Evolutionary conservation across 2,113 vertebrate genomes (phyloP).

Genomic region (Xenopus tropicalis): DNA sequence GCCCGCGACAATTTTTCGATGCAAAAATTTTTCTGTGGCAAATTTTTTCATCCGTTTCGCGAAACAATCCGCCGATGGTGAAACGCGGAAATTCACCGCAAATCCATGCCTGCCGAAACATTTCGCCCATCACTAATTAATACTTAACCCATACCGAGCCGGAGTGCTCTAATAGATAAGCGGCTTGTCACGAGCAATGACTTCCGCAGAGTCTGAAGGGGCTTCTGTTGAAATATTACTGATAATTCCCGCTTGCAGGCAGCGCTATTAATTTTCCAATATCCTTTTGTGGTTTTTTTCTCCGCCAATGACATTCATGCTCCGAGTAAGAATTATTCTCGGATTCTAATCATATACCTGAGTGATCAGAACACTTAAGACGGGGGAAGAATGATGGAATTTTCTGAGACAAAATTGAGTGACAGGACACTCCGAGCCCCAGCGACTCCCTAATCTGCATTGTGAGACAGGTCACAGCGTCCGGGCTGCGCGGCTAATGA

Average conservation of each 20-base stretch:
- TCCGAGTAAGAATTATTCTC: conserved; percentile 39
- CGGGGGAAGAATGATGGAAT: conserved; percentile 36
- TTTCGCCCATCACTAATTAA: too few relatives aligned
- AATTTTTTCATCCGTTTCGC: too few relatives aligned
- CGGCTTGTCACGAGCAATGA: too few relatives aligned
- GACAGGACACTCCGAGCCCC: conserved; percentile 38
- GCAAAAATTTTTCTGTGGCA: too few relatives aligned
- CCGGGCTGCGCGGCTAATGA: conserved; percentile 30
- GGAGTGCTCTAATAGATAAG: background rate
- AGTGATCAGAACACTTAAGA: conserved; percentile 40
- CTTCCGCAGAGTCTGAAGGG: too few relatives aligned
- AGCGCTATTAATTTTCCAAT: conserved; percentile 38
- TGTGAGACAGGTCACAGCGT: conserved; percentile 40
- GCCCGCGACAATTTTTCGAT: too few relatives aligned
- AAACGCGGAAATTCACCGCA: too few relatives aligned
- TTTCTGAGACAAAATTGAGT: conserved; percentile 40
- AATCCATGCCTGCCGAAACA: too few relatives aligned
- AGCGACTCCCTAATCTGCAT: conserved; percentile 39
- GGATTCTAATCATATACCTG: conserved; percentile 44
- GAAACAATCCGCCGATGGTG: too few relatives aligned
- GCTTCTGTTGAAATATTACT: conserved; percentile 14
- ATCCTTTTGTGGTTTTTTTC: conserved; percentile 24
- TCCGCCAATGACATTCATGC: conserved; percentile 41
- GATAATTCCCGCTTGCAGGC: conserved; percentile 16
- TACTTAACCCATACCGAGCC: background rate